Conservation (phyloP, 2,113 vertebrate genomes). For the Oenanthe oenanthe region DNA sequence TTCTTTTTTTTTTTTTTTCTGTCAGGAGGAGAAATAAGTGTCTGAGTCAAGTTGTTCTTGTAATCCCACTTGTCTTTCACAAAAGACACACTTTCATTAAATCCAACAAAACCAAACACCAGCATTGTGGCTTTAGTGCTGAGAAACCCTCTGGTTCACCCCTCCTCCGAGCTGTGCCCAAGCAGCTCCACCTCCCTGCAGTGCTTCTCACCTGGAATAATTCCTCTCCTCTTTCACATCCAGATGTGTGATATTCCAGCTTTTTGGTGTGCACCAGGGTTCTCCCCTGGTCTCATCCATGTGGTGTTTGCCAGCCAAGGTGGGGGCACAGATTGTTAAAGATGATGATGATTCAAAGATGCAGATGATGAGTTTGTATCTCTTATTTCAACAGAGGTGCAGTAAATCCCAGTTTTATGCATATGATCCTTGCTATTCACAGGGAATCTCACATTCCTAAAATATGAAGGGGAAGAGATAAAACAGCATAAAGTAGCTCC, state of each 20-base stretch:
- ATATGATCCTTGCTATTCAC: neutral
- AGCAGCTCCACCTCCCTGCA: neutral
- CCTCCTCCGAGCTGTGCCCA: neutral
- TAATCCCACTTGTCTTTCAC: neutral
- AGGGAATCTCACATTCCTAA: neutral
- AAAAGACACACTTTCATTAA: neutral
- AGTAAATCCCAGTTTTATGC: neutral
- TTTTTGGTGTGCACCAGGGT: neutral
- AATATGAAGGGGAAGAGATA: neutral
- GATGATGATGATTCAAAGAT: neutral
- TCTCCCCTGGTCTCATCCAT: neutral
- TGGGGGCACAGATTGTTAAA: neutral
- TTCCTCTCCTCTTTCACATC: neutral
- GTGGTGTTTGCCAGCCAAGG: neutral
- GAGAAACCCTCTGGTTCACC: neutral
- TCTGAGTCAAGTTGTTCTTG: neutral
- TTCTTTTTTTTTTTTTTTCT: neutral
- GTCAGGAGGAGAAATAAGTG: neutral
- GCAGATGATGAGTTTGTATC: neutral
- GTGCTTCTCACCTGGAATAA: neutral
- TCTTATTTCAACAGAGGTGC: neutral
- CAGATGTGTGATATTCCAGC: neutral
- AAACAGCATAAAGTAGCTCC: neutral
- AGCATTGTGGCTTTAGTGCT: neutral
- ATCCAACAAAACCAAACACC: neutral